A percentile compares a stretch with the other conserved stretches of the same genome.
Conservation (phyloP, 1,140 invertebrate species). For the Schmidtea mediterranea region DNA sequence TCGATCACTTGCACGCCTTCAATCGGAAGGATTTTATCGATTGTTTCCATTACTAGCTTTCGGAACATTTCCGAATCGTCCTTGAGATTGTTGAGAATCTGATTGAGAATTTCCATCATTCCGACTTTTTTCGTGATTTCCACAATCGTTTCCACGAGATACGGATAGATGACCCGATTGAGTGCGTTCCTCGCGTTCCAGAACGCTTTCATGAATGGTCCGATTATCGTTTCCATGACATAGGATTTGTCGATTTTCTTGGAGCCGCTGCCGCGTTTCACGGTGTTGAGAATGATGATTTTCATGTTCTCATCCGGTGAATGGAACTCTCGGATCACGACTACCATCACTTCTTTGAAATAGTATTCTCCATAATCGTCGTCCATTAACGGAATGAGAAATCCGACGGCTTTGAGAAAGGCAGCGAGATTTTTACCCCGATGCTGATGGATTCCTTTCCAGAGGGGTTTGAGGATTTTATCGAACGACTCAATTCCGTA, state of each 20-base stretch:
- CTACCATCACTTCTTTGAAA: constrained; percentile 96
- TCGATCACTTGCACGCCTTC: constrained; percentile 90
- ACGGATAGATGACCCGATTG: constrained; percentile 74
- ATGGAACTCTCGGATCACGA: constrained; percentile 91
- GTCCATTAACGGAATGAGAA: constrained; percentile 95
- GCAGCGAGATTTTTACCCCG: constrained; percentile 91
- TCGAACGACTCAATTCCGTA: constrained; percentile 99
- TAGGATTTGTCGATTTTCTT: constrained; percentile 97
- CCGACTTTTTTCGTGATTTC: constrained; percentile 95
- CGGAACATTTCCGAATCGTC: constrained; percentile 98
- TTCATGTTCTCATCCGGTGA: constrained; percentile 99
- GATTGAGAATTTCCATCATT: constrained; percentile 84
- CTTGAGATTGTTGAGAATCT: constrained; percentile 92
- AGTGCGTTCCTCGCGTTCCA: constrained; percentile 99
- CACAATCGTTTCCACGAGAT: constrained; percentile 89
- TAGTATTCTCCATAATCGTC: constrained; percentile 99
- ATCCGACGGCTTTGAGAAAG: constrained; percentile 94
- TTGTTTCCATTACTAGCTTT: constrained; percentile 99
- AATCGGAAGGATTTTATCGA: constrained; percentile 89
- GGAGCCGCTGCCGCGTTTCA: constrained; percentile 98
- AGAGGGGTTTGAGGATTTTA: constrained; percentile 90
- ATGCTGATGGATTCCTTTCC: constrained; percentile 94
- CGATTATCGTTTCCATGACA: constrained; percentile 92
- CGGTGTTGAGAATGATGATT: constrained; percentile 95
- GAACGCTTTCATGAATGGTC: constrained; percentile 96